Evolutionary conservation across 2,113 vertebrate species (phyloP).

Genomic region (Pogonocichla stellata): DNA sequence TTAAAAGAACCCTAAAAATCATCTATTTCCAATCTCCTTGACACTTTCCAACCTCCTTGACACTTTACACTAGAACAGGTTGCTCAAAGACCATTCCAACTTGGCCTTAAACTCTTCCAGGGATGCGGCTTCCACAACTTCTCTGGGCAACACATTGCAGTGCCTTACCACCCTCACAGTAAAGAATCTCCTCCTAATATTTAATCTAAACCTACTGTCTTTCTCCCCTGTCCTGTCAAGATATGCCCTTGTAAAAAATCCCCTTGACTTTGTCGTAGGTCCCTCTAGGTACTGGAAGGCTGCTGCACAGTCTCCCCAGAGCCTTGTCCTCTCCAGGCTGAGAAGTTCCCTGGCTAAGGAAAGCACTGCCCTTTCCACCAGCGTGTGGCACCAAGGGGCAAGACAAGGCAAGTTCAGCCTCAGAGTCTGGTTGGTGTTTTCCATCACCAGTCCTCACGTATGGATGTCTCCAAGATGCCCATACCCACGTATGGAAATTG

Average conservation of each 20-base stretch:
- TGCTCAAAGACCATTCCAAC: background rate
- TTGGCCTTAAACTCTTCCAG: background rate
- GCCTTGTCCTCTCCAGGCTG: background rate
- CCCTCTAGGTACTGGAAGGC: background rate
- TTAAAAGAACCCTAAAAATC: background rate
- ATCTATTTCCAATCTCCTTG: background rate
- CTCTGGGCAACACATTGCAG: background rate
- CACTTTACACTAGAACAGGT: background rate
- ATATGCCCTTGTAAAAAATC: background rate
- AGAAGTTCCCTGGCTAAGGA: background rate
- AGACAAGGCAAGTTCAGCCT: background rate
- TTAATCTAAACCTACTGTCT: background rate
- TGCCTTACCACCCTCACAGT: background rate
- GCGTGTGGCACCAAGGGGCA: background rate
- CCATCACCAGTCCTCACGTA: background rate
- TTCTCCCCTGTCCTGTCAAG: background rate
- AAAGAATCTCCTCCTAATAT: background rate
- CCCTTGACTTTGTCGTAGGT: fast-evolving
- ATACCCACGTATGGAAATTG: fast-evolving
- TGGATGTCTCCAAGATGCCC: background rate
- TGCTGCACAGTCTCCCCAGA: background rate
- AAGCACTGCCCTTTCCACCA: background rate
- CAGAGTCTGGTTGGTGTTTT: background rate
- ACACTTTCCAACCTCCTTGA: background rate
- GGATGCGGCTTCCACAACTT: background rate